These are phyloP conservation scores for Napeogenes sylphis DNA, from an alignment of 2,888 invertebrate species.

Conservation along the genomic window DNA sequence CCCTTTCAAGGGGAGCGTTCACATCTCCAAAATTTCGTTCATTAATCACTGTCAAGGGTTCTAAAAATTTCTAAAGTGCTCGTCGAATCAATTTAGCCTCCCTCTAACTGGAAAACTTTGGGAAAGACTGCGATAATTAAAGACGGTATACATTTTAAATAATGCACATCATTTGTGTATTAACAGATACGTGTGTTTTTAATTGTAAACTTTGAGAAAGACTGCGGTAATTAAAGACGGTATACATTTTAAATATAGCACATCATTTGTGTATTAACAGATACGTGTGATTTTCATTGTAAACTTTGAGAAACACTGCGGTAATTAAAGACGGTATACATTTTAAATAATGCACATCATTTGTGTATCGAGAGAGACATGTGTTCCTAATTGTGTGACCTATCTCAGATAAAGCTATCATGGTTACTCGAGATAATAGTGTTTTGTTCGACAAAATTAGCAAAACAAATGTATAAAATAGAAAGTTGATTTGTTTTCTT, in stretches of 20 bases:
- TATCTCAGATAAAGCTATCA: too few relatives aligned
- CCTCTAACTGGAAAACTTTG: slow-evolving; percentile 62
- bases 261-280: slow-evolving; percentile 33
- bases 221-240: slow-evolving; percentile 66
- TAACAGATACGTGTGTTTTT: slow-evolving; percentile 35
- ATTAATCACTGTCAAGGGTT: slow-evolving; percentile 75
- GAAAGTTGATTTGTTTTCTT: neutral
- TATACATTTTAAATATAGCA: slow-evolving; percentile 56
- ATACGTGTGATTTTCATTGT: slow-evolving; percentile 28
- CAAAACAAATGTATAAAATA: neutral
- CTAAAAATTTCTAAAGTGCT: slow-evolving; percentile 70
- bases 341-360: slow-evolving; percentile 44
- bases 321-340: slow-evolving; percentile 71
- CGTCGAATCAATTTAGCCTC: slow-evolving; percentile 71
- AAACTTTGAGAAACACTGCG: slow-evolving; percentile 54
- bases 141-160: slow-evolving; percentile 64
- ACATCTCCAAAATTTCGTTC: slow-evolving; percentile 65
- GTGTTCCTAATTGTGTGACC: neutral
- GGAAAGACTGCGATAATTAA: slow-evolving; percentile 61
- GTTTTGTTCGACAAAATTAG: too few relatives aligned
- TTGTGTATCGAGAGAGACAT: slow-evolving; percentile 37
- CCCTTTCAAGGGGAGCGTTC: slow-evolving; percentile 43
- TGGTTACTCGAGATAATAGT: too few relatives aligned
- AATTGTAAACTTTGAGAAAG: slow-evolving; percentile 47
- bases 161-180: slow-evolving; percentile 30